Evolutionary conservation across 2,797 vertebrate genomes (phyloP).

Genomic region (Pangasius macronema): DNA sequence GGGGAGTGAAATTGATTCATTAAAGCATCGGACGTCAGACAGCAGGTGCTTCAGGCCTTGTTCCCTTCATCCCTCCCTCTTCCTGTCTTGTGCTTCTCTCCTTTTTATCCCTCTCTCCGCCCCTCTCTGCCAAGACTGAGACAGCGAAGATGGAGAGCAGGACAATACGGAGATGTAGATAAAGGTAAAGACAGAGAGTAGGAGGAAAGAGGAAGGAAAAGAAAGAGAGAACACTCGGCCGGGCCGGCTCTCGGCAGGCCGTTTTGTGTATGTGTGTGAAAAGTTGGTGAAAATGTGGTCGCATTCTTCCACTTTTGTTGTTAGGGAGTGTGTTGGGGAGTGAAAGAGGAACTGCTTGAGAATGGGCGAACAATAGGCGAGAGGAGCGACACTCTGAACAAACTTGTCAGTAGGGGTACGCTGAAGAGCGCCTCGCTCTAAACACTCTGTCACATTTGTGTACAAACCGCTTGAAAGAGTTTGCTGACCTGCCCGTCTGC

Average conservation of each 20-base stretch:
- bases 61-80: slow-evolving; percentile 48
- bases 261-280: slow-evolving; percentile 48
- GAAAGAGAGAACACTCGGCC: slow-evolving; percentile 57
- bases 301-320: slow-evolving; percentile 91
- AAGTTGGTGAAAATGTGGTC: slow-evolving; percentile 78
- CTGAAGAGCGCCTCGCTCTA: slow-evolving; percentile 86
- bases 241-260: background rate
- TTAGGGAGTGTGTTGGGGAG: slow-evolving; percentile 78
- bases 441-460: slow-evolving; percentile 98
- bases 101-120: slow-evolving; percentile 42
- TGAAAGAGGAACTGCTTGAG: slow-evolving; percentile 82
- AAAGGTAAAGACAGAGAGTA: slow-evolving; percentile 10
- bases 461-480: slow-evolving; percentile 98
- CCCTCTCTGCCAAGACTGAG: slow-evolving; percentile 1
- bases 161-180: slow-evolving; percentile 1
- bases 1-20: slow-evolving; percentile 44
- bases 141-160: slow-evolving; percentile 23
- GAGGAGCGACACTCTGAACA: slow-evolving; percentile 96
- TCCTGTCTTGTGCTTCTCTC: slow-evolving; percentile 35
- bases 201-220: slow-evolving; percentile 60
- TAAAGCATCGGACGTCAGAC: slow-evolving; percentile 44
- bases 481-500: slow-evolving; percentile 97
- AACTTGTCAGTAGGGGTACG: slow-evolving; percentile 90
- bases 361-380: slow-evolving; percentile 85
- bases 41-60: slow-evolving; percentile 54